Conservation (phyloP, 2,797 vertebrate species). For the Trematomus bernacchii region DNA sequence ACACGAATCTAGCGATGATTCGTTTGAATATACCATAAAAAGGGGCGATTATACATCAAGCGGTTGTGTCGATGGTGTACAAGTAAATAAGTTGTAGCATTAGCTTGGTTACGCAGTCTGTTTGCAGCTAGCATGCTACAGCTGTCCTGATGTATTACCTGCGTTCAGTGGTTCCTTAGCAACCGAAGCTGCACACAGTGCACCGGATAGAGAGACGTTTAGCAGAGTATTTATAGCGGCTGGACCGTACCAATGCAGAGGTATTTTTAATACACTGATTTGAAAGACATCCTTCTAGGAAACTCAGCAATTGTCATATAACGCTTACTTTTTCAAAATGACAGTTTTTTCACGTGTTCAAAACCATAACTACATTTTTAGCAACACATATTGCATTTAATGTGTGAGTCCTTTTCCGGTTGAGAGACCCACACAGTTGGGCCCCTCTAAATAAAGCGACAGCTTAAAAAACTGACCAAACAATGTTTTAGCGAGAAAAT, state of each 20-base stretch:
- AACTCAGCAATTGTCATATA: rapidly evolving
- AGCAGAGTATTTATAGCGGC: constrained; percentile 71
- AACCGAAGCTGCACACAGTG: constrained; percentile 78
- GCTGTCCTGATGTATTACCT: constrained; percentile 82
- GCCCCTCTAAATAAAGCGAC: constrained; percentile 45
- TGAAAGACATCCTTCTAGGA: rapidly evolving
- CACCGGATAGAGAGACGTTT: constrained; percentile 7
- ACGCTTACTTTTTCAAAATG: rapidly evolving
- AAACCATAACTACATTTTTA: background rate
- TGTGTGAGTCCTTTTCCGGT: background rate
- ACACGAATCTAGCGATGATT: background rate
- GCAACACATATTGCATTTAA: background rate
- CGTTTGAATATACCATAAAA: background rate
- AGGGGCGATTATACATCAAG: background rate
- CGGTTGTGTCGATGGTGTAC: background rate
- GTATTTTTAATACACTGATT: background rate
- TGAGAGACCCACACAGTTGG: constrained; percentile 19
- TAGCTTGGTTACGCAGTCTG: constrained; percentile 57
- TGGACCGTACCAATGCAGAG: constrained; percentile 75
- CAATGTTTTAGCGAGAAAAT: background rate
- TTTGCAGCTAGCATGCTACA: constrained; percentile 73
- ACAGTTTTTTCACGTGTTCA: rapidly evolving
- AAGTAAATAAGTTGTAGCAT: constrained; percentile 25
- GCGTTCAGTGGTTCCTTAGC: constrained; percentile 82
- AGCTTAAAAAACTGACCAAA: background rate